Evolutionary conservation across 92 coral and sea anemone genomes (phyloP).

Genomic region (Porites rus): DNA sequence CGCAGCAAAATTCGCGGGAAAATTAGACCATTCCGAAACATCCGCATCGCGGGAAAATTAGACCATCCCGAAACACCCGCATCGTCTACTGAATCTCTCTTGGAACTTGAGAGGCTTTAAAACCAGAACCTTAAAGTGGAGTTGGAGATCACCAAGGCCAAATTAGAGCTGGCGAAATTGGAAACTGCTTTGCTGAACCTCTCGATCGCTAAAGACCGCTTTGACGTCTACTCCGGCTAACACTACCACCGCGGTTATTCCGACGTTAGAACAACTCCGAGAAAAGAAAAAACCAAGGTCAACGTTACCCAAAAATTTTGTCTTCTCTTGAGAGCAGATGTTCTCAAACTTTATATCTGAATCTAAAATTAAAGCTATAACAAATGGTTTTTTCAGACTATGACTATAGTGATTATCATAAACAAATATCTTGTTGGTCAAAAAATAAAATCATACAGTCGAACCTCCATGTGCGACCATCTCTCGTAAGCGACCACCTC

Average conservation of each 20-base stretch:
- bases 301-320: constrained; percentile 36
- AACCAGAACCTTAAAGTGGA: constrained; percentile 3
- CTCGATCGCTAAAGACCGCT: not conserved
- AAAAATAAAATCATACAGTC: no score
- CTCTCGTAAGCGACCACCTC: no score
- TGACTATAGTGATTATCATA: no score
- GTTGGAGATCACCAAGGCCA: constrained; percentile 4
- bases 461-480: no score
- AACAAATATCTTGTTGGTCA: no score
- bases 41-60: no score
- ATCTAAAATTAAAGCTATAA: no score
- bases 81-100: constrained; percentile 15
- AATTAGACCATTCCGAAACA: no score
- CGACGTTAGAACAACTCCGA: constrained; percentile 16
- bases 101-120: constrained; percentile 15
- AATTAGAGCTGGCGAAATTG: constrained; percentile 19
- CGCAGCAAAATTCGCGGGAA: not conserved
- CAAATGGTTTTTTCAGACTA: no score
- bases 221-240: not conserved
- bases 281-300: constrained; percentile 40
- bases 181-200: not conserved
- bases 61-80: not conserved
- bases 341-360: no score
- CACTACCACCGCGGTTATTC: constrained; percentile 1
- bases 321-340: constrained; percentile 15